Conservation (phyloP, 2,888 invertebrate genomes). For the Aplocera efformata region DNA sequence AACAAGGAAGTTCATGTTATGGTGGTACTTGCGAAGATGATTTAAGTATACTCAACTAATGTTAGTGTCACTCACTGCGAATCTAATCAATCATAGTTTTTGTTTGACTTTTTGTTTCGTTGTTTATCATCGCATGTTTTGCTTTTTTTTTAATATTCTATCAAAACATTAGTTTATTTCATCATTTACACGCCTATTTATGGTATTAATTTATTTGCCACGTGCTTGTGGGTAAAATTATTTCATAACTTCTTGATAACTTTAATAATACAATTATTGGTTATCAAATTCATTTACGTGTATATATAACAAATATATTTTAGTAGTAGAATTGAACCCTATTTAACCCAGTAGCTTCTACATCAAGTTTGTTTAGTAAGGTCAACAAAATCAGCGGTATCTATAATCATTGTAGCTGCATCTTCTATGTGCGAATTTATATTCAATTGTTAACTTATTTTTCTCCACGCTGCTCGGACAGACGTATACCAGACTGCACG, state of each 20-base stretch:
- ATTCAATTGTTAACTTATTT: slow-evolving; percentile 63
- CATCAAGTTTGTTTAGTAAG: no score
- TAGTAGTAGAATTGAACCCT: no score
- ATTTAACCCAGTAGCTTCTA: no score
- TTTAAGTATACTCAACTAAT: slow-evolving; percentile 4
- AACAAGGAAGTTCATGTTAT: slow-evolving; percentile 5
- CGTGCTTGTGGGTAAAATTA: no score
- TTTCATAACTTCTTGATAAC: no score
- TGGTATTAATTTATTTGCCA: no score
- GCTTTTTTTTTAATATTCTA: slow-evolving; percentile 26
- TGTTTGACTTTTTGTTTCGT: slow-evolving; percentile 14
- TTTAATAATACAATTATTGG: no score
- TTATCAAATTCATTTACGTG: no score
- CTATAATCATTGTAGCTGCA: slow-evolving; percentile 6
- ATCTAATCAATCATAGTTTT: slow-evolving; percentile 27
- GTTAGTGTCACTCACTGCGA: slow-evolving; percentile 9
- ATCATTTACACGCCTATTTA: no score
- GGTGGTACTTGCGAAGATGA: slow-evolving; percentile 6
- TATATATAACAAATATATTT: no score
- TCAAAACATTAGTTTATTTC: slow-evolving; percentile 8
- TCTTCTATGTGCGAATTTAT: background rate
- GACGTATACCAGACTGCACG: slow-evolving; percentile 95
- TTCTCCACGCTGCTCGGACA: slow-evolving; percentile 79
- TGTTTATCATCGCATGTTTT: slow-evolving; percentile 23
- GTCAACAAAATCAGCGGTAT: no score